Conservation (phyloP, 2,113 vertebrate genomes). For the Camelus dromedarius region DNA sequence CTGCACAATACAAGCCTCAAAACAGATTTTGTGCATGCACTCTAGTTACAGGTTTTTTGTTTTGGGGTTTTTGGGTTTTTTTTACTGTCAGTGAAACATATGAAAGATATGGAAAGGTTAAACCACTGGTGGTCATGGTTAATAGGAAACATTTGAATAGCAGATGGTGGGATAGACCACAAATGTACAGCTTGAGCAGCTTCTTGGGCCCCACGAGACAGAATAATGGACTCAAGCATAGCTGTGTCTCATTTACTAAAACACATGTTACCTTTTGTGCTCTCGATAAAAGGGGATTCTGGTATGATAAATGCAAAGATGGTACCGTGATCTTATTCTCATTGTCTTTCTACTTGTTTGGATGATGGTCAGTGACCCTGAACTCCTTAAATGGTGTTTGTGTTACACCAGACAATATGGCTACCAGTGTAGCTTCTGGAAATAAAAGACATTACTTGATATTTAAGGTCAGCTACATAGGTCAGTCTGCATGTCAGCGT, state of each 20-base stretch:
- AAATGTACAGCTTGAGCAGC: slow-evolving; percentile 64
- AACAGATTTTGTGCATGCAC: slow-evolving; percentile 65
- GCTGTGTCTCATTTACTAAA: slow-evolving; percentile 63
- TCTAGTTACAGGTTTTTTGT: background rate
- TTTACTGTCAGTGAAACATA: slow-evolving; percentile 58
- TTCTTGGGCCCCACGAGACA: slow-evolving; percentile 68
- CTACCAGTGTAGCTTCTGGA: background rate
- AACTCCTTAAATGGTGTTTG: background rate
- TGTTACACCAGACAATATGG: background rate
- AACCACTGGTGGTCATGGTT: slow-evolving; percentile 59
- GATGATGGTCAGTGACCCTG: background rate
- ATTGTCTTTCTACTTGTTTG: background rate
- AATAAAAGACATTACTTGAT: background rate
- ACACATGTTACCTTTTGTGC: background rate
- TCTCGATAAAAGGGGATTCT: slow-evolving; percentile 31
- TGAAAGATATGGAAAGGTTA: slow-evolving; percentile 80
- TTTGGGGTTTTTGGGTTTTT: background rate
- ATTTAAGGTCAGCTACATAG: background rate
- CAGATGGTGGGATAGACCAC: slow-evolving; percentile 75
- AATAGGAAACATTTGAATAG: slow-evolving; percentile 76
- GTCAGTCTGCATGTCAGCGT: background rate
- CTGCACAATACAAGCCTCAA: slow-evolving; percentile 65
- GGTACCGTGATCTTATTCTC: background rate
- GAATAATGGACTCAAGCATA: slow-evolving; percentile 59
- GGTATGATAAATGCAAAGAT: background rate